These are phyloP conservation scores for Agriopis aurantiaria DNA, from an alignment of 2,888 invertebrate genomes.

Conservation along the genomic window DNA sequence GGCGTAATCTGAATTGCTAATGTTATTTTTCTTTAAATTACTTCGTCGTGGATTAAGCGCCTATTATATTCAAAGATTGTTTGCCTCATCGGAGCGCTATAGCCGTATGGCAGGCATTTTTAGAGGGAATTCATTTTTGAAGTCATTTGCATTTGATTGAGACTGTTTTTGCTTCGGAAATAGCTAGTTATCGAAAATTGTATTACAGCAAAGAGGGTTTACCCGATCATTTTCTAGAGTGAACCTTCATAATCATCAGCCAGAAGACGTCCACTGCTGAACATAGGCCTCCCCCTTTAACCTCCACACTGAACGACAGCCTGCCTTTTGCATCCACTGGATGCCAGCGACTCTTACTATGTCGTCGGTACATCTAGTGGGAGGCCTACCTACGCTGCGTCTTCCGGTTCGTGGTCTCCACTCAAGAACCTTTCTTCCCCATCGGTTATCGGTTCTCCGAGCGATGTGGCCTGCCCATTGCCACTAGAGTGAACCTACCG, in stretches of 20 bases:
- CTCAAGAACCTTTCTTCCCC: too few species aligned
- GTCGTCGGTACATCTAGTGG: too few species aligned
- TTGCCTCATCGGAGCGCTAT: conserved; percentile 68
- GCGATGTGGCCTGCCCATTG: too few species aligned
- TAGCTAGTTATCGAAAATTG: conserved; percentile 12
- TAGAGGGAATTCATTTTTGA: conserved; percentile 22
- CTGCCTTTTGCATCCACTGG: too few species aligned
- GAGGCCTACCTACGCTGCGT: too few species aligned
- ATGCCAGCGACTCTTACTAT: too few species aligned
- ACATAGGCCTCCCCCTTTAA: too few species aligned
- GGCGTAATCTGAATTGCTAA: conserved; percentile 83
- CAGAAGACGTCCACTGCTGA: too few species aligned
- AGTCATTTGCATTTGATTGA: conserved; percentile 26
- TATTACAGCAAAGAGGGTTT: neutral
- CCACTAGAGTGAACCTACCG: neutral
- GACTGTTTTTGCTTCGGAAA: conserved; percentile 6
- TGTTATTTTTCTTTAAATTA: conserved; percentile 86
- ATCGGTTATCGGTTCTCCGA: too few species aligned
- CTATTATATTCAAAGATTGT: conserved; percentile 79
- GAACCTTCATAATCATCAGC: too few species aligned
- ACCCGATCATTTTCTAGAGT: neutral
- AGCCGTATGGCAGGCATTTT: conserved; percentile 47
- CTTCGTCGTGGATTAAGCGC: conserved; percentile 74
- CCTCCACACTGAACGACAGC: too few species aligned
- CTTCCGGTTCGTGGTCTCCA: too few species aligned